These are phyloP conservation scores for Pachyuromys duprasi DNA, from an alignment of 2,797 vertebrate species.

Conservation along the genomic window DNA sequence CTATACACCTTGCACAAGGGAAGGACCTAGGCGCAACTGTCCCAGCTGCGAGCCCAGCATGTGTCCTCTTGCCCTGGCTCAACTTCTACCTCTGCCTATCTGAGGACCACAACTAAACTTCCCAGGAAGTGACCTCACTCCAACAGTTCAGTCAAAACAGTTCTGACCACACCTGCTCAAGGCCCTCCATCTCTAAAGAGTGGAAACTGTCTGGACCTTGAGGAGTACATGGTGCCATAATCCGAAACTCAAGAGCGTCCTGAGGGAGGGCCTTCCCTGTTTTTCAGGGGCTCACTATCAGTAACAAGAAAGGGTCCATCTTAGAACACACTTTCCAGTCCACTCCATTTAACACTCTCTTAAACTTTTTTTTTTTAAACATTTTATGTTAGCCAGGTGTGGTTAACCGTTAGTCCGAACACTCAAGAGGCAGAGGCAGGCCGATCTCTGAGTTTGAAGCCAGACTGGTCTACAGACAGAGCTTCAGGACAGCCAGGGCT, in stretches of 20 bases:
- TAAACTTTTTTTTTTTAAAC: background rate
- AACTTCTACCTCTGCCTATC: background rate
- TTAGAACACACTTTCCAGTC: background rate
- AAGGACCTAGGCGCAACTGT: background rate
- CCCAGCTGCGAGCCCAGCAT: fast-evolving
- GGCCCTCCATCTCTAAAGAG: fast-evolving
- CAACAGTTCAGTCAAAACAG: fast-evolving
- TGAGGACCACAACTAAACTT: too few relatives aligned
- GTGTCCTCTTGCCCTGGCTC: fast-evolving
- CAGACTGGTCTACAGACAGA: background rate
- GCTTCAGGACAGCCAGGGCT: background rate
- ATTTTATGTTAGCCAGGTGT: background rate
- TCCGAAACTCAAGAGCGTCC: too few relatives aligned
- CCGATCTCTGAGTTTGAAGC: background rate
- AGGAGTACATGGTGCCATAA: background rate
- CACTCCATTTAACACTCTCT: background rate
- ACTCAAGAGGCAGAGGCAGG: background rate
- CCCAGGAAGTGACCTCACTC: too few relatives aligned
- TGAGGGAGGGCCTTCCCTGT: background rate
- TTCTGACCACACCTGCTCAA: background rate
- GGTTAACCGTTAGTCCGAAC: background rate
- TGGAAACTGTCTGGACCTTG: background rate
- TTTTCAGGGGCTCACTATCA: background rate
- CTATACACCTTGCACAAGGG: background rate
- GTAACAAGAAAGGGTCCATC: background rate